Evolutionary conservation across 2,888 invertebrate species (phyloP), one percentile per base, ranked within the genome.

Genomic region (Monopis laevigella): DNA sequence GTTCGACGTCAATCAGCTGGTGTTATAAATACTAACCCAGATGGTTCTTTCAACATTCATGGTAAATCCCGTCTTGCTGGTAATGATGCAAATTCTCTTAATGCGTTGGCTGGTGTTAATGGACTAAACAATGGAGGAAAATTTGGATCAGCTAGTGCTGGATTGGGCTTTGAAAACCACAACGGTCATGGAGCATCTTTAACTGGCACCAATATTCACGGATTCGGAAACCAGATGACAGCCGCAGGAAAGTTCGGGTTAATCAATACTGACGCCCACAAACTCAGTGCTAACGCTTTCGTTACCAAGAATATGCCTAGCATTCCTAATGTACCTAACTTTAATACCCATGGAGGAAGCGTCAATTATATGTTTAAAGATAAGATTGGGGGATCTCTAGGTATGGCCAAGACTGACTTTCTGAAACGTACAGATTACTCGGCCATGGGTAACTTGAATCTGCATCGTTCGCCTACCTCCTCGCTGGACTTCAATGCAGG

Each of bases 341-440:
- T 66, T 51, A 65, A 62, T 47, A 68, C 67, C 3, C 50, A 57
- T n/a, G 70, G 70, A 0, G 68, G 35, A 12, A 56, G 61, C 10
- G 30, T 63, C 5, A 65, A 69, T 42, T 70, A 69, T 43, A 59
- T 58, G 56, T 68, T 44, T 51, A 65, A 64, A 39, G 47, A 61
- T 44, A 56, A 51, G 48, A 42, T 62, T 0, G 62, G 63, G 1
- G 63, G 51, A 1, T 60, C 60, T 1, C 30, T 59, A 1, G 54
- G 50, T 7, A 46, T 49, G 0, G 53, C 59, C 0, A 59, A 52
- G 26, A 63, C 64, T 0, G 58, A 58, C 2, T 41, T 58, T 4
- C 42, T 64, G 14, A 47, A 64, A 35, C 49, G 55, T 24, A 64
- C 60, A 0, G 63, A 64, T 42, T 58, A 58, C 47, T 59, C 62